Evolutionary conservation across 2,888 invertebrate species (phyloP).

Genomic region (Patella pellucida): DNA sequence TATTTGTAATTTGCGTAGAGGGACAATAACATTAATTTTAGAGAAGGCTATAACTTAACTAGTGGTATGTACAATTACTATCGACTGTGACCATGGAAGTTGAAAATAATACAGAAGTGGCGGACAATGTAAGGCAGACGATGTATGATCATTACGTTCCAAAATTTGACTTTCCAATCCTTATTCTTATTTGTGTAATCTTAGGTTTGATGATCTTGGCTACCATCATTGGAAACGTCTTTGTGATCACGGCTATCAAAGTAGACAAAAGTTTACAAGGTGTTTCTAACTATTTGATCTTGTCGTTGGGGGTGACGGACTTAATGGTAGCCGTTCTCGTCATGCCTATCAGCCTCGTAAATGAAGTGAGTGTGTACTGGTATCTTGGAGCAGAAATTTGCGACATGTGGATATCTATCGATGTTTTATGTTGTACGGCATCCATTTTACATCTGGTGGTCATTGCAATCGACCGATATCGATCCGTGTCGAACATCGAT

Average conservation of each 20-base stretch:
- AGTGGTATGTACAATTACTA: too few relatives aligned
- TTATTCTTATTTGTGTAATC: conserved; percentile 52
- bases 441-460: conserved; percentile 96
- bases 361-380: conserved; percentile 76
- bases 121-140: too few relatives aligned
- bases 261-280: conserved; percentile 93
- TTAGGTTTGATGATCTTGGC: conserved; percentile 89
- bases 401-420: conserved; percentile 97
- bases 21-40: too few relatives aligned
- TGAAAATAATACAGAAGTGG: too few relatives aligned
- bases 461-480: conserved; percentile 96
- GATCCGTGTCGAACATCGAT: conserved; percentile 98
- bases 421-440: conserved; percentile 97
- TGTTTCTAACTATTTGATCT: conserved; percentile 95
- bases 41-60: too few relatives aligned
- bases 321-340: conserved; percentile 94
- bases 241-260: conserved; percentile 97
- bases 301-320: conserved; percentile 96
- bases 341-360: conserved; percentile 72
- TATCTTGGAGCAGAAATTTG: conserved; percentile 88
- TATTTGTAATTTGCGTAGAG: too few relatives aligned
- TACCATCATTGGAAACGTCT: conserved; percentile 96
- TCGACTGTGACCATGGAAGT: too few relatives aligned
- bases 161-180: conserved; percentile 42
- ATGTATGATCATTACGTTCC: conserved; percentile 38